phyloP scores from a whole-genome alignment of 2,113 vertebrate species.

The Trogon surrucura region DNA sequence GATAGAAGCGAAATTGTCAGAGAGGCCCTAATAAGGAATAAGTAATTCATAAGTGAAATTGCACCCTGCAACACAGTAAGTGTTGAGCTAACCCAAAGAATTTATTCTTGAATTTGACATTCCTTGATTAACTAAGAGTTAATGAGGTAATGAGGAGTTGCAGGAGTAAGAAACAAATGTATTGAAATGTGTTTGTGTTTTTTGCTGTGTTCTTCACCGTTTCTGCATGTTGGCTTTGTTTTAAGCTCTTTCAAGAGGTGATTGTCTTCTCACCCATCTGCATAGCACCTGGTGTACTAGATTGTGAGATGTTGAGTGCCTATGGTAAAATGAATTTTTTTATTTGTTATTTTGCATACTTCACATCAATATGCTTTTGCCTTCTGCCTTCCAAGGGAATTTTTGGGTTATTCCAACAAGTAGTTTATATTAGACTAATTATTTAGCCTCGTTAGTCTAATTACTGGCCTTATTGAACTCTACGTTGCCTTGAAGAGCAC shows the following conservation, averaged over 20 bases:
- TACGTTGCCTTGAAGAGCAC: not conserved
- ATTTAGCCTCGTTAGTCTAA: slow-evolving; percentile 14
- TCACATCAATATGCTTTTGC: not conserved
- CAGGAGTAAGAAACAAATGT: not conserved
- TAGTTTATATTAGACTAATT: slow-evolving; percentile 27
- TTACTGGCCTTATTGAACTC: not conserved
- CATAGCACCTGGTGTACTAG: not conserved
- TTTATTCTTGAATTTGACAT: not conserved
- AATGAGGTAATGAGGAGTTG: not conserved
- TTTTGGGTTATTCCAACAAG: slow-evolving; percentile 2
- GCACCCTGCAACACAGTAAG: not conserved
- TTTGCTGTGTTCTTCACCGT: not conserved
- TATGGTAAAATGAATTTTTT: not conserved
- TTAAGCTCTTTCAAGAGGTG: not conserved
- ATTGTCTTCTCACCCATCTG: not conserved
- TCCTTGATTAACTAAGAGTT: not conserved
- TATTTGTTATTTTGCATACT: not conserved
- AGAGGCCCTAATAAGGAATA: not conserved
- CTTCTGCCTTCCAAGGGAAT: not conserved
- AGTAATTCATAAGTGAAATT: not conserved
- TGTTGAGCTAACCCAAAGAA: not conserved
- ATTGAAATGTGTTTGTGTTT: not conserved
- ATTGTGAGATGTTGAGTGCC: not conserved
- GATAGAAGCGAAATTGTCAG: not conserved
- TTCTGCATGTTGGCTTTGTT: slow-evolving; percentile 22